Evolutionary conservation across 2,888 invertebrate genomes (phyloP).

Genomic region (Neoascia interrupta): DNA sequence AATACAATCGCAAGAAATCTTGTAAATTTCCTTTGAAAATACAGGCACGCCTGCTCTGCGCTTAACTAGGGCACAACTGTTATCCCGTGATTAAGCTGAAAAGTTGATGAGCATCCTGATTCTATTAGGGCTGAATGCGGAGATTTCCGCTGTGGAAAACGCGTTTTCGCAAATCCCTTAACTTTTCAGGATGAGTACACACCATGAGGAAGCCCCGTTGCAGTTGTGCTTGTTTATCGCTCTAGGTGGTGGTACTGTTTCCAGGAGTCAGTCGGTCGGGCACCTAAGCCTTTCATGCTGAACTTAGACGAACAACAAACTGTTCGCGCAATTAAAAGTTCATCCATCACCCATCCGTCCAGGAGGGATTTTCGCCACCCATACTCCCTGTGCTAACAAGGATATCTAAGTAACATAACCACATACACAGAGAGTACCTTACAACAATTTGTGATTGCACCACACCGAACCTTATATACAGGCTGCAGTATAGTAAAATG

Average conservation of each 20-base stretch:
- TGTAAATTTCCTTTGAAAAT: too few species aligned
- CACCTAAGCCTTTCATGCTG: constrained; percentile 8
- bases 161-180: neutral
- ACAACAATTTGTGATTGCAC: constrained; percentile 56
- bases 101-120: constrained; percentile 64
- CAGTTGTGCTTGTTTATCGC: constrained; percentile 34
- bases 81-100: constrained; percentile 59
- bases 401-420: constrained; percentile 39
- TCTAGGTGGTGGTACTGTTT: neutral
- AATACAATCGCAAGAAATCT: constrained; percentile 43
- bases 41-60: neutral
- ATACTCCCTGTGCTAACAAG: too few species aligned
- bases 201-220: too few species aligned
- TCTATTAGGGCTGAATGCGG: constrained; percentile 39
- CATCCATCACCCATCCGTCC: constrained; percentile 55
- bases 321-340: constrained; percentile 63
- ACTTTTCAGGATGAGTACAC: neutral
- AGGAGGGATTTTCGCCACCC: too few species aligned
- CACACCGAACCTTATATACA: neutral
- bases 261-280: constrained; percentile 55
- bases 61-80: constrained; percentile 41
- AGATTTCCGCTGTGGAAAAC: constrained; percentile 22
- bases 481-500: constrained; percentile 10
- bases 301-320: constrained; percentile 7
- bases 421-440: constrained; percentile 9